phyloP scores from a whole-genome alignment of 1,140 invertebrate genomes.

The Sarcophaga peregrina region DNA sequence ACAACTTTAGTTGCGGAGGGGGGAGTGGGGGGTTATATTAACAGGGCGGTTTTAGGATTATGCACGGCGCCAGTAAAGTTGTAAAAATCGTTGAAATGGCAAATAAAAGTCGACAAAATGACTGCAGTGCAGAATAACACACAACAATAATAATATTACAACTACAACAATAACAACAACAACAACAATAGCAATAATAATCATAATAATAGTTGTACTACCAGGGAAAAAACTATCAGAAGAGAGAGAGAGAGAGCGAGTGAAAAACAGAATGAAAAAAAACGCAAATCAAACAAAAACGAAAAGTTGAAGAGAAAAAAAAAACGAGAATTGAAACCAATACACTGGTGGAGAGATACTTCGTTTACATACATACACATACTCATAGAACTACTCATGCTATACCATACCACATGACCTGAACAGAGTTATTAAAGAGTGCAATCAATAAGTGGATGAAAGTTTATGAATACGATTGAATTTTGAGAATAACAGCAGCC shows the following conservation, averaged over 20 bases:
- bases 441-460: too few relatives aligned
- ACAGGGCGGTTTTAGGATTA: constrained; percentile 40
- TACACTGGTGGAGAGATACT: neutral
- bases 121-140: constrained; percentile 36
- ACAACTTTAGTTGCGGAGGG: neutral
- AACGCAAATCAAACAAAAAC: neutral
- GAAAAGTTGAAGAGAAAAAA: neutral
- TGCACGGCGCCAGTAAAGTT: constrained; percentile 37
- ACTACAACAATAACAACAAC: neutral
- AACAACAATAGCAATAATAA: too few relatives aligned
- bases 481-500: too few relatives aligned
- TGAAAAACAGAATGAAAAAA: neutral
- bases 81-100: constrained; percentile 38
- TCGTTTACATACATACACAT: too few relatives aligned
- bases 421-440: too few relatives aligned
- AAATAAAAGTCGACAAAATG: constrained; percentile 40
- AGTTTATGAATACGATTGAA: too few relatives aligned
- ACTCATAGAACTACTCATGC: too few relatives aligned
- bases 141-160: constrained; percentile 22
- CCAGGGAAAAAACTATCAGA: too few relatives aligned
- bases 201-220: too few relatives aligned
- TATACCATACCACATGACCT: too few relatives aligned
- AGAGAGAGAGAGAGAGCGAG: too few relatives aligned
- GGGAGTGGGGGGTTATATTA: constrained; percentile 13
- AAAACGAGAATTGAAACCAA: neutral